Conservation (phyloP, 1,140 invertebrate species). For the Laodelphax striatellus region DNA sequence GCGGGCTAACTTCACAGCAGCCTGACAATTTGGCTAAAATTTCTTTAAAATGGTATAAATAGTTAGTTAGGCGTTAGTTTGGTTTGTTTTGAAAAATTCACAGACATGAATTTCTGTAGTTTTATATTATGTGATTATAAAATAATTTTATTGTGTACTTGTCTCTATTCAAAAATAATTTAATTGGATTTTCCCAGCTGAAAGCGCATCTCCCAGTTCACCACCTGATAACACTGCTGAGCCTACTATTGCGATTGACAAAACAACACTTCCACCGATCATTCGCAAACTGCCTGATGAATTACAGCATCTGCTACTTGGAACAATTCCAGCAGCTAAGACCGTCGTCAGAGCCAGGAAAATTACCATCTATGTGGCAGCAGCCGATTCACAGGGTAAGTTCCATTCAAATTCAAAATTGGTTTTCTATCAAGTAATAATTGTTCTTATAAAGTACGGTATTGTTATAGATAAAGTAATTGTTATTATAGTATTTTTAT, state of each 20-base stretch:
- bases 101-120: too few species aligned
- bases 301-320: slow-evolving; percentile 40
- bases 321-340: slow-evolving; percentile 36
- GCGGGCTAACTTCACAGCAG: too few species aligned
- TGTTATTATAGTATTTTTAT: too few species aligned
- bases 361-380: slow-evolving; percentile 53
- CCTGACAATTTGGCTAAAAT: too few species aligned
- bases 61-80: too few species aligned
- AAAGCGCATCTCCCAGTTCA: slow-evolving; percentile 46
- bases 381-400: slow-evolving; percentile 53
- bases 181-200: slow-evolving; percentile 27
- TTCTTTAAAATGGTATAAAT: too few species aligned
- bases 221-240: slow-evolving; percentile 34
- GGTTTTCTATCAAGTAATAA: not conserved
- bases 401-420: not conserved
- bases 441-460: too few species aligned
- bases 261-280: slow-evolving; percentile 29
- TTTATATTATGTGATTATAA: too few species aligned
- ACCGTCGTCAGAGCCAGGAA: slow-evolving; percentile 39
- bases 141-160: too few species aligned
- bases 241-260: not conserved
- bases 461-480: too few species aligned
- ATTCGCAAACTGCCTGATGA: slow-evolving; percentile 39
- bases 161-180: too few species aligned
- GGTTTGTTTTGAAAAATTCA: too few species aligned